Conservation (phyloP, 2,797 vertebrate species). For the Pseudochaenichthys georgianus region DNA sequence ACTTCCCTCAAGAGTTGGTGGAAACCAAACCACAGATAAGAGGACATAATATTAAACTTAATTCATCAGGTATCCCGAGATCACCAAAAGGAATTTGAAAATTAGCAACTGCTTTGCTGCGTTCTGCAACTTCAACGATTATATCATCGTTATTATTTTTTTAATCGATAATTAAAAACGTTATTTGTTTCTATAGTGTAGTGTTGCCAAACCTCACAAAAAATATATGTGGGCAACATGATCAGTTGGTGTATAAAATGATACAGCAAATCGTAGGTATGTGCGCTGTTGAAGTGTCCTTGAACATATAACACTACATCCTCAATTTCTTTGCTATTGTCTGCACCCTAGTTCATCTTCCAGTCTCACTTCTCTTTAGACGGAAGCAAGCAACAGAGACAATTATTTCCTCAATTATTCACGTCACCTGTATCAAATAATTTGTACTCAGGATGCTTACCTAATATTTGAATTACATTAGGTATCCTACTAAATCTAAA, state of each 20-base stretch:
- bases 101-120: not conserved
- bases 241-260: not conserved
- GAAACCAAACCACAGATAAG: not conserved
- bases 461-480: conserved; percentile 1
- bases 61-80: too few species aligned
- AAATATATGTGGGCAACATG: not conserved
- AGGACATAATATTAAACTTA: not conserved
- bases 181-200: too few species aligned
- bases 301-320: not conserved
- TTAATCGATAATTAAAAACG: too few species aligned
- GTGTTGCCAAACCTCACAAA: too few species aligned
- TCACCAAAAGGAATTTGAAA: not conserved
- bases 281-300: not conserved
- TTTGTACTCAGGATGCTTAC: not conserved
- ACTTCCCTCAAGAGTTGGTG: too few species aligned
- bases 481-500: conserved; percentile 4
- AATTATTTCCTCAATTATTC: not conserved
- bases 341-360: not conserved
- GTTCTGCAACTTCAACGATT: too few species aligned
- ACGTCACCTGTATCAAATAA: conserved; percentile 1
- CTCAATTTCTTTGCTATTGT: not conserved
- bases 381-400: not conserved
- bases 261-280: not conserved
- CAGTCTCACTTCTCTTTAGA: not conserved
- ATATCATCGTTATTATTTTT: too few species aligned